Conservation (phyloP, 1,140 invertebrate genomes). For the Reticulitermes speratus region DNA sequence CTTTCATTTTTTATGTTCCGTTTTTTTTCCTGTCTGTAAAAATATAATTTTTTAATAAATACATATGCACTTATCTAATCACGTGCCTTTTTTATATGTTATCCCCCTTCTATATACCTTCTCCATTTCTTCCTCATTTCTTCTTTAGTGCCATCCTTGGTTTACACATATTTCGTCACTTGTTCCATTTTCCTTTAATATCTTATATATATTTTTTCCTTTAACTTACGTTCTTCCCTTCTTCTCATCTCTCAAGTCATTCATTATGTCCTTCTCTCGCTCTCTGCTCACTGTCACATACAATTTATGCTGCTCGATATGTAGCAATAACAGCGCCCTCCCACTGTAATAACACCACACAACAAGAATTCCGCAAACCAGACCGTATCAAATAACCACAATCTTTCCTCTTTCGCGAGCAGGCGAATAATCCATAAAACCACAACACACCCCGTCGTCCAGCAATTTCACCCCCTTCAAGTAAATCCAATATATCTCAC, state of each 20-base stretch:
- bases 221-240: too few relatives aligned
- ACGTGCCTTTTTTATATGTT: background rate
- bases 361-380: background rate
- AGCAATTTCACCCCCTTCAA: conserved; percentile 15
- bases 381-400: conserved; percentile 15
- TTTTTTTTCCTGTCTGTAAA: background rate
- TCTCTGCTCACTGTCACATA: background rate
- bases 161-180: too few relatives aligned
- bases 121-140: background rate
- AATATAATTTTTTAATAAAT: too few relatives aligned
- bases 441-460: background rate
- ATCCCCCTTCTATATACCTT: background rate
- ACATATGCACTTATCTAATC: too few relatives aligned
- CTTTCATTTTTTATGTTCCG: background rate
- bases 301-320: background rate
- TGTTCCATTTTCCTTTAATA: too few relatives aligned
- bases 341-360: background rate
- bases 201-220: too few relatives aligned
- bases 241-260: too few relatives aligned
- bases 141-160: too few relatives aligned
- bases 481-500: conserved; percentile 4
- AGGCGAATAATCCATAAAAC: background rate
- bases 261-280: background rate
- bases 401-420: background rate
- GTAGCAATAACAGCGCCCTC: too few relatives aligned